Percentiles rank a stretch among this genome's conserved stretches.
phyloP scores from a whole-genome alignment of 2,797 vertebrate species.

The Pelochelys cantorii region DNA sequence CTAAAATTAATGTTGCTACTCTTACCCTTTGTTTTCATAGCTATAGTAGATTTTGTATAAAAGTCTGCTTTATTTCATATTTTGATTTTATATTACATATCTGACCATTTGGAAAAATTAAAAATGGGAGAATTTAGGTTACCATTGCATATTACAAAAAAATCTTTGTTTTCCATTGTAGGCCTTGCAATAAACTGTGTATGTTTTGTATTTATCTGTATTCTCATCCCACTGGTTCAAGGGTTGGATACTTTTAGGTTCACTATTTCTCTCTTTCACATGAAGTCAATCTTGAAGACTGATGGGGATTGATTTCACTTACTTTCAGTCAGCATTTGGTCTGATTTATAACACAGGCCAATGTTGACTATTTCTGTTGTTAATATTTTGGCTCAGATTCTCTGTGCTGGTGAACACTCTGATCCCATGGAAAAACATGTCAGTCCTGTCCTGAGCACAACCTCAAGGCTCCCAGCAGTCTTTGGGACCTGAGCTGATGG shows the following conservation, averaged over 20 bases:
- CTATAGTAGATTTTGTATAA: not conserved
- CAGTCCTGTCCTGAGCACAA: not conserved
- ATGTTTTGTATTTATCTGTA: not conserved
- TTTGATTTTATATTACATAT: not conserved
- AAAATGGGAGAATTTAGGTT: not conserved
- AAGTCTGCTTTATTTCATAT: not conserved
- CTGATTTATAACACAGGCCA: not conserved
- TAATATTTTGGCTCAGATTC: fast-evolving
- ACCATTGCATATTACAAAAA: not conserved
- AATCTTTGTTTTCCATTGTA: not conserved
- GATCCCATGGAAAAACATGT: no score
- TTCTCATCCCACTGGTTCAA: not conserved
- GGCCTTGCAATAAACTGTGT: not conserved
- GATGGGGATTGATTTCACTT: not conserved
- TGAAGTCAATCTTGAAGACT: not conserved
- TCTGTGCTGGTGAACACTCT: not conserved
- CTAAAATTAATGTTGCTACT: not conserved
- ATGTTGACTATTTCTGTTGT: not conserved
- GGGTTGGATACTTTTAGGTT: not conserved
- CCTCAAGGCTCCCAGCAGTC: not conserved
- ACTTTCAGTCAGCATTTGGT: not conserved
- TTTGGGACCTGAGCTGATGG: not conserved
- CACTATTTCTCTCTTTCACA: not conserved
- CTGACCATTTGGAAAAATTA: not conserved
- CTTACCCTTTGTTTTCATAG: not conserved